Evolutionary conservation across 2,113 vertebrate genomes (phyloP).

Genomic region (Trochalopteron elliotii): DNA sequence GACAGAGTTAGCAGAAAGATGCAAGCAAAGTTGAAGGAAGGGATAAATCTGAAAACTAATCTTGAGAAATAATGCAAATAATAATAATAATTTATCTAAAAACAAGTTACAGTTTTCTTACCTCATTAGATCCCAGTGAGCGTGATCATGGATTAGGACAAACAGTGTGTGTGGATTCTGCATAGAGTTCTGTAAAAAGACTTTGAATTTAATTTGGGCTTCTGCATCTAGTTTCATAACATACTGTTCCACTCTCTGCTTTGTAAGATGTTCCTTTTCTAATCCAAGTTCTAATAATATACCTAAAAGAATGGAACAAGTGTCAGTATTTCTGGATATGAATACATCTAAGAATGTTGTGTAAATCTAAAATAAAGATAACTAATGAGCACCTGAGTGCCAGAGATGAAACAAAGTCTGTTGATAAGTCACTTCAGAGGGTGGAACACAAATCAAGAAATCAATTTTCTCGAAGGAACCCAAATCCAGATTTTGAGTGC

Average conservation of each 20-base stretch:
- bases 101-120: conserved; percentile 30
- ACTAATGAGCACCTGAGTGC: conserved; percentile 84
- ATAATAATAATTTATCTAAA: background rate
- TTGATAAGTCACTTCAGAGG: conserved; percentile 94
- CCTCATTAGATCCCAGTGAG: conserved; percentile 95
- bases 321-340: background rate
- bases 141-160: conserved; percentile 93
- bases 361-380: background rate
- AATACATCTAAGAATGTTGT: background rate
- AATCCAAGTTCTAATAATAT: conserved; percentile 89
- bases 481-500: conserved; percentile 93
- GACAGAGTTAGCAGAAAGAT: background rate
- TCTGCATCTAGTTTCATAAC: conserved; percentile 89
- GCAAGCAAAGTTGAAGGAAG: background rate
- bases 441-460: conserved; percentile 90
- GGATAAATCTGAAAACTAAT: background rate
- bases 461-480: conserved; percentile 88
- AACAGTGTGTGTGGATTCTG: conserved; percentile 93
- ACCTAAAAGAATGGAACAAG: conserved; percentile 71
- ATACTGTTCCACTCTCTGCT: conserved; percentile 83
- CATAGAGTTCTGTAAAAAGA: conserved; percentile 87
- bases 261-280: conserved; percentile 83
- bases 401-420: conserved; percentile 91
- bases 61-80: background rate
- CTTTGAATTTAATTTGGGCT: conserved; percentile 83